Base-by-base conservation (phyloP, 2,797 vertebrate genomes). In the Gymnothorax javanicus region DNA sequence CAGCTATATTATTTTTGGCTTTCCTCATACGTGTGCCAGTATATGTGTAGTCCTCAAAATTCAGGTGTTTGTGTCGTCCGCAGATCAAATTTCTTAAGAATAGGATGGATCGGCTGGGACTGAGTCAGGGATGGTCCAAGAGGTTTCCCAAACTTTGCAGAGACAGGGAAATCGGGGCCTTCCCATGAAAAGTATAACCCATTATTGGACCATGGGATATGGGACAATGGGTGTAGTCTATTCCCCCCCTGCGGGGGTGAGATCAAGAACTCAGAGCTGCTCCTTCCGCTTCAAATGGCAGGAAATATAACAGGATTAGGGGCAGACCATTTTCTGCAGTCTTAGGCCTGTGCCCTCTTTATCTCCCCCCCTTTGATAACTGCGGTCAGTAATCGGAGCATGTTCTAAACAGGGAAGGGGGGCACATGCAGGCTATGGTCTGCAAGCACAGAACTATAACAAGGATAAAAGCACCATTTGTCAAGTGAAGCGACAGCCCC, bases 261-360 rank as follows among this genome's bases (percentile, higher is more conserved):
- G 75, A 79, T 15, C 75, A 52, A 33, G 75, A 20, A 79, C 17
- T 17, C 25, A 8, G 13, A 7, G 33, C 43, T 20, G 75, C 75
- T 54, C 75, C 75, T 79, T 79, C 75, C 15, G 75, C 75, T 43
- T 79, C 75, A 79, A 17, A 79, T 52, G 75, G 43, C 75, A 79
- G 9, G 50, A 20, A 52, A 79, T 54, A 79, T 79, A 79, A 79
- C 13, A 20, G 75, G 75, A 79, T 79, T 79, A 79, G 43, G 43
- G 50, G 7, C 75, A 79, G 73, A 77, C 33, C 33, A 50, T 15
- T 13, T 77, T 77, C 73, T 77, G 73, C 15, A 50, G 75, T 7
- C 50, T 79, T 52, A 79, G 75, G 75, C 15, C 50, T 52, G 12
- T 15, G 43, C 27, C 2, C 71, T 75, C 75, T 20, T 50, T 23